phyloP scores from a whole-genome alignment of 2,113 vertebrate genomes.

The Corvus moneduloides region DNA sequence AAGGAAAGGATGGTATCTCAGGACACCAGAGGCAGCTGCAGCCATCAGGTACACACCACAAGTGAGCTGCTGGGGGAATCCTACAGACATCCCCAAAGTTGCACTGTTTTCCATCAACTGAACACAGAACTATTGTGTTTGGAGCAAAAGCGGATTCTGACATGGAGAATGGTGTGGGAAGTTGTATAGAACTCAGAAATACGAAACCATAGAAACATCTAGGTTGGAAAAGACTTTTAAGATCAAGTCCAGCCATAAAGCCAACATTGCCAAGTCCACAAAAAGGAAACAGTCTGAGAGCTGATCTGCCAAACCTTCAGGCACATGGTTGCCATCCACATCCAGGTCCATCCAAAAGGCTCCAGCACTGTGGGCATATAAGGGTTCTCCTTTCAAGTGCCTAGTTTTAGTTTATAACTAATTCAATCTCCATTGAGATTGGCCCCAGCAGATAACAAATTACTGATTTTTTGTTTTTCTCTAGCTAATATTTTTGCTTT shows the following conservation, averaged over 20 bases:
- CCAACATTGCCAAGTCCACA: neutral
- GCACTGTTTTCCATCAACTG: neutral
- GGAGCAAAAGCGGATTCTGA: neutral
- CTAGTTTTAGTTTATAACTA: slow-evolving; percentile 1
- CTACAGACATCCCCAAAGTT: neutral
- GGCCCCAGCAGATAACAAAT: slow-evolving; percentile 40
- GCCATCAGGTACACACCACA: fast-evolving
- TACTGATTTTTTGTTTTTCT: slow-evolving; percentile 9
- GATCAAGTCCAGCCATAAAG: neutral
- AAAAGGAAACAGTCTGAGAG: neutral
- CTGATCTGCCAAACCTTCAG: neutral
- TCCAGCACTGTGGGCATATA: neutral
- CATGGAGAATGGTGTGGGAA: neutral
- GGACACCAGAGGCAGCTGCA: neutral
- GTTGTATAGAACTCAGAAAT: fast-evolving
- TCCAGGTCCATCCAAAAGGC: neutral
- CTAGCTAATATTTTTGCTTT: slow-evolving; percentile 52
- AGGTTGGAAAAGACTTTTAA: neutral
- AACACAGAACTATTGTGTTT: fast-evolving
- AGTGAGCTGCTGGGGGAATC: neutral
- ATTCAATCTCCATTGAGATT: slow-evolving; percentile 38
- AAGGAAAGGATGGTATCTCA: neutral
- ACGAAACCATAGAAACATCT: neutral
- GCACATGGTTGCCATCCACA: neutral
- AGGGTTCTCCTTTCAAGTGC: neutral